Evolutionary conservation across 2,888 invertebrate species (phyloP), one percentile per base, ranked within the genome.

Genomic region (Campopleginae sp.): DNA sequence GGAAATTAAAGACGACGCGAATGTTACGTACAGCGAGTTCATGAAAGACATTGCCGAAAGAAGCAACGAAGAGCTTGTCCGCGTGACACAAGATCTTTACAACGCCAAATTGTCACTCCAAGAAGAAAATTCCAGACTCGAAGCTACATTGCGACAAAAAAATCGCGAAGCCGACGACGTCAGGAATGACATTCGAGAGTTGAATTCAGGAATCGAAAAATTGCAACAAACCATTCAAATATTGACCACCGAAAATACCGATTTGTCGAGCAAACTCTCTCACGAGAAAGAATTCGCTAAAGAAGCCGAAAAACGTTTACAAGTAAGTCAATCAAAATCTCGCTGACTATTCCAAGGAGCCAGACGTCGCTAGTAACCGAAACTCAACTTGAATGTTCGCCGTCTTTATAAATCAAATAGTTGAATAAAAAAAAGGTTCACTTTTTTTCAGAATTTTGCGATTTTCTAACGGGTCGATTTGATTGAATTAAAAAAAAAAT

Each of bases 201-300:
- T 93, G n/a, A 92, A 90, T 82, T 77, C 87, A 14, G 90, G 88
- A 27, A 90, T 93, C 33, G 88, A 89, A 61, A 88, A 88, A 23
- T 86, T 93, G 12, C 86, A 92, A 31, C 80, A 90, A 77, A 92
- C 92, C 0, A 87, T 93, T 72, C 82, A 84, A 66, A 61, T 89
- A 17, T 84, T 93, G 19, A 92, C 89, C 1, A 89, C 84, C 2
- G 93, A 93, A 84, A 93, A 93, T 83, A 88, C 88, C 66, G 91
- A 91, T 12, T 82, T 92, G 75, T 86, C 90, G 4, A 88, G 71
- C 17, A 91, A 91, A 84, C 88, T 93, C 19, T 87, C 80, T 1
- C 80, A 82, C 1, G 90, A 91, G 27, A 90, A 88, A 54, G 87
- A 89, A 27, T 86, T 84, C 4, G 86, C 88, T 10, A 82, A 87